phyloP scores from a whole-genome alignment of 2,797 vertebrate genomes.

The Gymnothorax reevesii region DNA sequence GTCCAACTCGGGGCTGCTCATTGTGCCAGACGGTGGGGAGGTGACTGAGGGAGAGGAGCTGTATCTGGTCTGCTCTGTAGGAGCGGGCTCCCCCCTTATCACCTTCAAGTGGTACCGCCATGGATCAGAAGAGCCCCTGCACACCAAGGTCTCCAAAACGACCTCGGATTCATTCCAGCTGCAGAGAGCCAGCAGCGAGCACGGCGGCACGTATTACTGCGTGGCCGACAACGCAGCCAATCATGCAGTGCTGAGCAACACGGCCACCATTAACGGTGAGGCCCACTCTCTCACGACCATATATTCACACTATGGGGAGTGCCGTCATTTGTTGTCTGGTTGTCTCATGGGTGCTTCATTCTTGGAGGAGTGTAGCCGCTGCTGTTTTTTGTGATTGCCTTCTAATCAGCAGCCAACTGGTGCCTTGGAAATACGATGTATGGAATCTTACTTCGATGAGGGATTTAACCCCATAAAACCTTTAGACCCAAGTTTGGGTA shows the following conservation, averaged over 20 bases:
- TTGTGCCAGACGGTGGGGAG: constrained; percentile 40
- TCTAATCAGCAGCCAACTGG: too few species aligned
- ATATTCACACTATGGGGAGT: not conserved
- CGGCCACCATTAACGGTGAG: constrained; percentile 57
- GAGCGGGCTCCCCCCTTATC: constrained; percentile 60
- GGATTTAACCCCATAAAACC: too few species aligned
- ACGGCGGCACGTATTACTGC: constrained; percentile 67
- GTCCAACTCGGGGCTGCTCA: constrained; percentile 34
- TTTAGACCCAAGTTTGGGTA: too few species aligned
- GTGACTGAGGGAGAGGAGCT: constrained; percentile 58
- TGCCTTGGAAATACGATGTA: too few species aligned
- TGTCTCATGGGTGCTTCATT: not conserved
- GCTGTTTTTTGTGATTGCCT: not conserved
- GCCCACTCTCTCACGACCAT: not conserved
- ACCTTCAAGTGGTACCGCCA: constrained; percentile 63
- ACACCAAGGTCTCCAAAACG: not conserved
- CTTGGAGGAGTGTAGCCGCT: not conserved
- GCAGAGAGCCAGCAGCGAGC: not conserved
- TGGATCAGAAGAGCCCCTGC: constrained; percentile 11
- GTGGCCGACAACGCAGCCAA: constrained; percentile 61
- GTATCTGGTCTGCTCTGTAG: constrained; percentile 60
- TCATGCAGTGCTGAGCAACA: constrained; percentile 37
- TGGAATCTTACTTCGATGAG: too few species aligned
- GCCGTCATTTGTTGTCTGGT: not conserved
- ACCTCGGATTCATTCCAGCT: constrained; percentile 26